phyloP scores from a whole-genome alignment of 2,888 invertebrate species.

The Eumacrocentrus americanus region DNA sequence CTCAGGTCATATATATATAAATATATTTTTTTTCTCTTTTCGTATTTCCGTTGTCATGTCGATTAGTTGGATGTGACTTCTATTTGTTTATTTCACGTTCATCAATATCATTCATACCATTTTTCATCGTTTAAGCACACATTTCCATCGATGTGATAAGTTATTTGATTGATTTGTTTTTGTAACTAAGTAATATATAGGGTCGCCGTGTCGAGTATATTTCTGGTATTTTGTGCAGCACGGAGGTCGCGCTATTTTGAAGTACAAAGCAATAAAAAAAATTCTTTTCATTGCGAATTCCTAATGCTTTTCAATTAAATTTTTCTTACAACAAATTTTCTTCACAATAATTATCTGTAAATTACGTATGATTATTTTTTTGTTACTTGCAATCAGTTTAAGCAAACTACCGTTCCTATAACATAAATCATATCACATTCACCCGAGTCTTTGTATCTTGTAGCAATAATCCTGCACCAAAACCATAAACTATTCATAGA shows the following conservation, averaged over 20 bases:
- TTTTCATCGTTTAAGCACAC: slow-evolving; percentile 7
- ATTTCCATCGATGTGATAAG: slow-evolving; percentile 22
- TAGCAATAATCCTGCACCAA: slow-evolving; percentile 1
- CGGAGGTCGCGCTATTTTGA: background rate
- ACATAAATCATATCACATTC: slow-evolving; percentile 1
- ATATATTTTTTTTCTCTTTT: too few relatives aligned
- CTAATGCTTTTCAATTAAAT: background rate
- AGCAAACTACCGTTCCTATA: background rate
- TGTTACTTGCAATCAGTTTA: background rate
- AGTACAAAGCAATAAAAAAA: slow-evolving; percentile 32
- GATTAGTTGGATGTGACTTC: slow-evolving; percentile 13
- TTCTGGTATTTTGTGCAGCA: slow-evolving; percentile 5
- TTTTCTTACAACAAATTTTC: background rate
- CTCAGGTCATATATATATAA: too few relatives aligned
- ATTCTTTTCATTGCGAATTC: slow-evolving; percentile 8
- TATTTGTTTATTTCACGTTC: background rate
- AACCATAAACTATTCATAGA: background rate
- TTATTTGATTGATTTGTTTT: slow-evolving; percentile 27
- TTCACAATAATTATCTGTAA: background rate
- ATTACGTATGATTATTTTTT: background rate
- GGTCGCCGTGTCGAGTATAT: slow-evolving; percentile 45
- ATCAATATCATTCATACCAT: slow-evolving; percentile 18
- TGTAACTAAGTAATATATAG: slow-evolving; percentile 33
- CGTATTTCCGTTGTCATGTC: slow-evolving; percentile 5
- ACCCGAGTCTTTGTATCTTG: background rate